phyloP scores from a whole-genome alignment of 1,140 invertebrate species.

The Ceratosolen fusciceps region DNA sequence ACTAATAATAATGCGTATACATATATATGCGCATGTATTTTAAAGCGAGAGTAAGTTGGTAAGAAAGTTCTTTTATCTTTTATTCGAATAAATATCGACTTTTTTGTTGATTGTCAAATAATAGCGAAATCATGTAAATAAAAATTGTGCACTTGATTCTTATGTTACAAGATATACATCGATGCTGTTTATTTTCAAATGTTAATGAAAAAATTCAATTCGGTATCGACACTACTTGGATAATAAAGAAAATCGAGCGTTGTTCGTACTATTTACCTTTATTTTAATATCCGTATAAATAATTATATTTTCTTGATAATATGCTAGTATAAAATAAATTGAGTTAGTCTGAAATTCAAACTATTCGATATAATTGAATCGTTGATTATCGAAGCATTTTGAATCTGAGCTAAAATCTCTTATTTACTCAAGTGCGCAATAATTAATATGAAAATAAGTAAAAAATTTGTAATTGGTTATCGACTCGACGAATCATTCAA shows the following conservation, averaged over 20 bases:
- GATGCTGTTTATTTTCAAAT: too few species aligned
- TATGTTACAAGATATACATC: too few species aligned
- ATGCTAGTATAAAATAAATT: background rate
- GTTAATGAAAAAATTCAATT: too few species aligned
- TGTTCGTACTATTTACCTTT: too few species aligned
- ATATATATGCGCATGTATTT: too few species aligned
- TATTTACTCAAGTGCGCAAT: conserved; percentile 4
- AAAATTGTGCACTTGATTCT: background rate
- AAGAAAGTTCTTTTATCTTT: too few species aligned
- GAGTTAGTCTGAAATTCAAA: background rate
- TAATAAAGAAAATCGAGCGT: too few species aligned
- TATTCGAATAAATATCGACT: too few species aligned
- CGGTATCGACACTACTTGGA: too few species aligned
- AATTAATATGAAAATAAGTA: conserved; percentile 3
- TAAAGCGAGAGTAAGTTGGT: too few species aligned
- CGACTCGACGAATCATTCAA: background rate
- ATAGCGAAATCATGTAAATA: background rate
- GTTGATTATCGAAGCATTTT: background rate
- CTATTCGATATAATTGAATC: background rate
- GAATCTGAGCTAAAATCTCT: background rate
- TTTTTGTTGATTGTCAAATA: too few species aligned
- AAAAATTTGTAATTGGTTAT: background rate
- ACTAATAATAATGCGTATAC: too few species aligned
- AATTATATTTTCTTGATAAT: background rate
- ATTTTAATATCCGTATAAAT: background rate